Percentiles rank a stretch among this genome's conserved stretches.
phyloP scores from a whole-genome alignment of 2,888 invertebrate species.

The Drosophila algonquin region DNA sequence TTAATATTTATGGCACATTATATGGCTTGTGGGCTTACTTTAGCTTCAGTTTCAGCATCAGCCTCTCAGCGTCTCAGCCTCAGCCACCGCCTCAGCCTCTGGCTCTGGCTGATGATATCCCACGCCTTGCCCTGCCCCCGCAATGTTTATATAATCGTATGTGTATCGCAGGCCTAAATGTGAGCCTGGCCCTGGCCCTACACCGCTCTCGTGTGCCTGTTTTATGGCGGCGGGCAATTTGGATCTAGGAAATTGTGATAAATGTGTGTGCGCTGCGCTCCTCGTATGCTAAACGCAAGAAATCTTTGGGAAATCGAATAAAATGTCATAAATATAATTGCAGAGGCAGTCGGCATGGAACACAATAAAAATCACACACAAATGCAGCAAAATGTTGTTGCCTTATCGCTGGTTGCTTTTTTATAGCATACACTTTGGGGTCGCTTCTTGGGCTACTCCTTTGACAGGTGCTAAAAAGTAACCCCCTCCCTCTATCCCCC shows the following conservation, averaged over 20 bases:
- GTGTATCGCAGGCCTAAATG: conserved; percentile 37
- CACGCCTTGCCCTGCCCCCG: neutral
- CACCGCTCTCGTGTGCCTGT: conserved; percentile 19
- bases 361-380: conserved; percentile 31
- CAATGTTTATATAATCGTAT: conserved; percentile 27
- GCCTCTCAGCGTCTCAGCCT: neutral
- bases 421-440: conserved; percentile 1
- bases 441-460: neutral
- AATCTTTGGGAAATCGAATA: conserved; percentile 75
- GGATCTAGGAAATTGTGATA: conserved; percentile 61
- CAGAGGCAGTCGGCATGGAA: conserved; percentile 38
- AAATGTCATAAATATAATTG: conserved; percentile 75
- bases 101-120: conserved; percentile 55
- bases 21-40: conserved; percentile 78
- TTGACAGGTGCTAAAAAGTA: conserved; percentile 12
- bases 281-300: conserved; percentile 64
- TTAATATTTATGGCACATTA: conserved; percentile 79
- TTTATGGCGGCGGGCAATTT: conserved; percentile 60
- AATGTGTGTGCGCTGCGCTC: conserved; percentile 47
- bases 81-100: neutral
- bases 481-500: neutral
- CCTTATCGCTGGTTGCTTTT: neutral
- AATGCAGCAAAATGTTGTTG: neutral
- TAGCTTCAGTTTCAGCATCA: conserved; percentile 23
- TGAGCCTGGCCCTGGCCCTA: conserved; percentile 5